Conservation (phyloP, 92 coral and sea anemone species). For the Zoanthus solanderi region DNA sequence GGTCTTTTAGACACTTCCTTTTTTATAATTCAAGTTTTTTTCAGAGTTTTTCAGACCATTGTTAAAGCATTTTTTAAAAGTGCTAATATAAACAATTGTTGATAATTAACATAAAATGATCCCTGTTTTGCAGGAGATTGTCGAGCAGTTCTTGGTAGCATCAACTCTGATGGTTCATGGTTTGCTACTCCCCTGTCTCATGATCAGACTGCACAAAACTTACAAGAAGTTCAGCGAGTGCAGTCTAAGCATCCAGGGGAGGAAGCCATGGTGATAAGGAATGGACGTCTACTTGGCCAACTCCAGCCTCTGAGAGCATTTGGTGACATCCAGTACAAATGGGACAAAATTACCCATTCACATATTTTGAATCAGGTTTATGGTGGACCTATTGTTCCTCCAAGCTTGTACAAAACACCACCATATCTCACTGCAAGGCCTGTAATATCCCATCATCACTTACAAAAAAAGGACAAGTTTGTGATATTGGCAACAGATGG, state of each 20-base stretch:
- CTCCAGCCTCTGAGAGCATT: slow-evolving; percentile 95
- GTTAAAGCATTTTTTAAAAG: background rate
- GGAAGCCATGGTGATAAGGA: slow-evolving; percentile 80
- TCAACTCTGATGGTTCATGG: slow-evolving; percentile 83
- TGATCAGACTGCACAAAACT: slow-evolving; percentile 89
- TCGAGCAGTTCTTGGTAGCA: slow-evolving; percentile 95
- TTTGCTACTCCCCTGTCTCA: slow-evolving; percentile 81
- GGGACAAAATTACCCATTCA: slow-evolving; percentile 92
- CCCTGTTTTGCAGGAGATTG: slow-evolving; percentile 82
- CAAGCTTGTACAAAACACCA: slow-evolving; percentile 86
- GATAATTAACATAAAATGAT: background rate
- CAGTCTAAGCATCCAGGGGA: slow-evolving; percentile 93
- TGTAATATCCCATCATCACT: slow-evolving; percentile 78
- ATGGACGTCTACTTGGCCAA: slow-evolving; percentile 92
- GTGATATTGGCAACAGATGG: slow-evolving; percentile 98
- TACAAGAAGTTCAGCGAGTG: slow-evolving; percentile 76
- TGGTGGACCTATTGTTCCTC: slow-evolving; percentile 95
- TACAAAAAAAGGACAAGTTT: slow-evolving; percentile 83
- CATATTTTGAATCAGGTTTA: slow-evolving; percentile 91
- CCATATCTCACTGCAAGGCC: slow-evolving; percentile 99
- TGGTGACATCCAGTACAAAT: slow-evolving; percentile 98
- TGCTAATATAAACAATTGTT: no score
- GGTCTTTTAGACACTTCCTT: no score
- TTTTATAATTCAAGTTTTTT: background rate
- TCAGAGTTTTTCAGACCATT: no score